Base-by-base conservation (phyloP, 23 tunicate genomes). In the Clavelina lepadiformis region DNA sequence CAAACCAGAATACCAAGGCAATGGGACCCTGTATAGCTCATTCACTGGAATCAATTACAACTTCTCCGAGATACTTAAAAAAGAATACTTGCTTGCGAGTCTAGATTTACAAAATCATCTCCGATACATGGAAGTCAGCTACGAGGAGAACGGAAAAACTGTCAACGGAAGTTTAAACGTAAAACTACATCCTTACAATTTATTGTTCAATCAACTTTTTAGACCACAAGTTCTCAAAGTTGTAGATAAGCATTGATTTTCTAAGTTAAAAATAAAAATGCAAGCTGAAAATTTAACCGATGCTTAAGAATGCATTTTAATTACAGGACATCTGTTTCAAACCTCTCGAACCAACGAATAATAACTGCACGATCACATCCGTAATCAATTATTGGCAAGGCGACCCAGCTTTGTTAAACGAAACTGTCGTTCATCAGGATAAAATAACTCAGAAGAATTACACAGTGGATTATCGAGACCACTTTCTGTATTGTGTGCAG, bases 321-420 rank as follows among this genome's bases (percentile, higher is more conserved):
- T 80, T 38, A 3, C 65, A 88, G 94, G 95, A 94, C 21, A 77
- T 86, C 31, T 94, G 99, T 47, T 86, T 94, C 73, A 86, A 86
- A 37, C 95, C 99, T 19, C 61, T 94, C 31, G 83, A 61, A 45
- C 95, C 95, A 13, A 91, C 79, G 65, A 88, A 82, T 76, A 82
- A 55, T 38, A 88, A 88, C 81, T 94, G 99, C 46, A 86, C 99
- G 30, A 74, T 94, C 11, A 74, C 83, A 19, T 80, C 99, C 0
- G 76, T 86, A 3, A 50, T 75, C 46, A 69, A 77, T 41, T 94
- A 86, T 68, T 94, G 95, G 95, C 95, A 94, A 75, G 81, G 81
- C 38, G 91, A 86, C 46, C 81, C 75, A 31, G 67, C 74, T 28
- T 64, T 74, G 38, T 24, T 94, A 35, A 22, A 67, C 63, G 65